Conservation (phyloP, 1,140 invertebrate species). For the Solenopsis invicta region DNA sequence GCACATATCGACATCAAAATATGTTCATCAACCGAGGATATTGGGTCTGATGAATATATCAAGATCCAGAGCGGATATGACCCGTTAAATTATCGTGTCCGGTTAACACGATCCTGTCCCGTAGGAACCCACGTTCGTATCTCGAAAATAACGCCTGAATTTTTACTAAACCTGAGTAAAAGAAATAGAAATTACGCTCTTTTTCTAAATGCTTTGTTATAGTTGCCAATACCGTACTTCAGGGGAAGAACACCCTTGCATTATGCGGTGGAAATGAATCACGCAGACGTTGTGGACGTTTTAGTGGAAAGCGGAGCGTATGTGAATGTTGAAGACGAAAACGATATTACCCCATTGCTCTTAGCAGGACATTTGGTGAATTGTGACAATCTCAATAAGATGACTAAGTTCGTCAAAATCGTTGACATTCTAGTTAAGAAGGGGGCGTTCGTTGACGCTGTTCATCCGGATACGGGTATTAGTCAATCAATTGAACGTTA, state of each 20-base stretch:
- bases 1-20: slow-evolving; percentile 50
- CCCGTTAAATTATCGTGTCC: too few relatives aligned
- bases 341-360: slow-evolving; percentile 43
- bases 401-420: slow-evolving; percentile 64
- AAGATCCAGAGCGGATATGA: too few relatives aligned
- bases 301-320: slow-evolving; percentile 64
- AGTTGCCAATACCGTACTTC: too few relatives aligned
- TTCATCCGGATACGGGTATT: slow-evolving; percentile 61
- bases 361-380: slow-evolving; percentile 52
- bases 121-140: slow-evolving; percentile 47
- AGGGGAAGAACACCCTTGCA: too few relatives aligned
- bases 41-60: too few relatives aligned
- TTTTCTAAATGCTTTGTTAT: neutral
- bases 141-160: neutral
- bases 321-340: slow-evolving; percentile 50
- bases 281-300: neutral
- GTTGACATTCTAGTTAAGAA: slow-evolving; percentile 32
- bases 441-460: neutral
- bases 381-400: slow-evolving; percentile 45
- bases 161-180: neutral
- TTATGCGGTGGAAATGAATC: too few relatives aligned
- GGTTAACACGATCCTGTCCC: neutral
- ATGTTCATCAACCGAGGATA: slow-evolving; percentile 53
- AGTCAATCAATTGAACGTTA: neutral
- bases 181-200: neutral